Evolutionary conservation across 2,888 invertebrate species (phyloP).

Genomic region (Thera britannica): DNA sequence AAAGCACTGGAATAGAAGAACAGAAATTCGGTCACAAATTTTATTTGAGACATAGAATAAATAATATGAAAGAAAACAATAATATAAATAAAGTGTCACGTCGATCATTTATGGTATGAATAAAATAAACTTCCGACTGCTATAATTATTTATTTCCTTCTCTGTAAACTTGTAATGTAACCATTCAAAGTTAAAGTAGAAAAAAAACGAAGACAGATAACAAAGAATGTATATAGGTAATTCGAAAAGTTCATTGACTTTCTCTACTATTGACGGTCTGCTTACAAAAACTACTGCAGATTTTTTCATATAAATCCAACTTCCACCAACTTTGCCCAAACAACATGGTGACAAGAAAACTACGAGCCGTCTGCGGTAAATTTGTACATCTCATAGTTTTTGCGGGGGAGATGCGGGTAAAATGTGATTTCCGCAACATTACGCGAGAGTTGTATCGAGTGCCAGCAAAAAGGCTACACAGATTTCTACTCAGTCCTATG

Average conservation of each 20-base stretch:
- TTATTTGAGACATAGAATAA: too few relatives aligned
- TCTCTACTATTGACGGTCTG: neutral
- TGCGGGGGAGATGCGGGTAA: slow-evolving; percentile 43
- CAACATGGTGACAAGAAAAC: slow-evolving; percentile 35
- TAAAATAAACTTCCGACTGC: too few relatives aligned
- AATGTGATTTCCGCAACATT: slow-evolving; percentile 56
- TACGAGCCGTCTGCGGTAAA: slow-evolving; percentile 43
- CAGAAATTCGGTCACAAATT: too few relatives aligned
- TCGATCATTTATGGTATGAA: too few relatives aligned
- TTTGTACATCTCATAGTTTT: slow-evolving; percentile 52
- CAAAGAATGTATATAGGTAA: neutral
- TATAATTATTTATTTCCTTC: too few relatives aligned
- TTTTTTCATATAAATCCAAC: slow-evolving; percentile 24
- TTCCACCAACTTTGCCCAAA: slow-evolving; percentile 32
- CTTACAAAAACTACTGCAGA: slow-evolving; percentile 9
- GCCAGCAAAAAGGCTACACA: slow-evolving; percentile 55
- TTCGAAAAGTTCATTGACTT: slow-evolving; percentile 2
- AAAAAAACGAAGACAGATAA: too few relatives aligned
- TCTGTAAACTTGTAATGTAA: too few relatives aligned
- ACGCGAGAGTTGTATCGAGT: slow-evolving; percentile 48
- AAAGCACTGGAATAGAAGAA: too few relatives aligned
- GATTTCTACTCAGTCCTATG: slow-evolving; percentile 52
- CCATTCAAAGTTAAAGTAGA: too few relatives aligned
- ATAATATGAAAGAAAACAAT: too few relatives aligned
- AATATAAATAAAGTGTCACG: too few relatives aligned